phyloP scores from a whole-genome alignment of 37 sponge, comb jelly and placozoan genomes.

The Haliclona indistincta region DNA sequence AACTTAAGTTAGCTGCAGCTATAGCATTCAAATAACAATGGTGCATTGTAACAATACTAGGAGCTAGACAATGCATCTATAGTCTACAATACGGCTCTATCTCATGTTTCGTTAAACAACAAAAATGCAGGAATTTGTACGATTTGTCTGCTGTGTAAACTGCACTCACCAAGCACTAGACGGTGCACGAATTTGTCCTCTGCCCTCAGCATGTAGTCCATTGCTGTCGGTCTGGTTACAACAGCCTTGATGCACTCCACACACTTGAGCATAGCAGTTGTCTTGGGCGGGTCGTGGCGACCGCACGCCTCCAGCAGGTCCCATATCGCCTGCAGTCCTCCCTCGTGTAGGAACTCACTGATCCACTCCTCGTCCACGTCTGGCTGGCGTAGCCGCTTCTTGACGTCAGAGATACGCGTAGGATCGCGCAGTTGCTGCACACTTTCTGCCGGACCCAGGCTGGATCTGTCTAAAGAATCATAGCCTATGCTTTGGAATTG shows the following conservation, averaged over 20 bases:
- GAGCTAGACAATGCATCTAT: too few species aligned
- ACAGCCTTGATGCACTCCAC: slow-evolving; percentile 2
- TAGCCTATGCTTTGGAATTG: too few species aligned
- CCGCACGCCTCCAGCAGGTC: background rate
- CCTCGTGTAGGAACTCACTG: background rate
- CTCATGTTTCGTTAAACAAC: too few species aligned
- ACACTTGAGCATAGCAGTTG: too few species aligned
- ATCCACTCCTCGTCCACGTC: slow-evolving; percentile 1
- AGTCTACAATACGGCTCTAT: too few species aligned
- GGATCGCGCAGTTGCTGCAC: background rate
- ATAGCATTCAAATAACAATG: too few species aligned
- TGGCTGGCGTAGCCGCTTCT: background rate
- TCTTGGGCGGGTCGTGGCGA: background rate
- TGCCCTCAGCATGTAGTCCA: background rate
- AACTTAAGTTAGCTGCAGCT: too few species aligned
- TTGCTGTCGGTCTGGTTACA: background rate
- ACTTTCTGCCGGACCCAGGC: too few species aligned
- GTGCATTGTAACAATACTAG: too few species aligned
- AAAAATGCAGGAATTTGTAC: too few species aligned
- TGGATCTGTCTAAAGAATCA: too few species aligned
- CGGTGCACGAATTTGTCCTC: slow-evolving; percentile 5
- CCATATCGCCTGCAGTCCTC: background rate
- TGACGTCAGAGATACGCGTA: background rate
- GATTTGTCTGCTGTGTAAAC: too few species aligned
- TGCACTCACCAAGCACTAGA: background rate